Percentiles rank a stretch among this genome's conserved stretches.
phyloP scores from a whole-genome alignment of 2,113 vertebrate species.

The Neogobius melanostomus region DNA sequence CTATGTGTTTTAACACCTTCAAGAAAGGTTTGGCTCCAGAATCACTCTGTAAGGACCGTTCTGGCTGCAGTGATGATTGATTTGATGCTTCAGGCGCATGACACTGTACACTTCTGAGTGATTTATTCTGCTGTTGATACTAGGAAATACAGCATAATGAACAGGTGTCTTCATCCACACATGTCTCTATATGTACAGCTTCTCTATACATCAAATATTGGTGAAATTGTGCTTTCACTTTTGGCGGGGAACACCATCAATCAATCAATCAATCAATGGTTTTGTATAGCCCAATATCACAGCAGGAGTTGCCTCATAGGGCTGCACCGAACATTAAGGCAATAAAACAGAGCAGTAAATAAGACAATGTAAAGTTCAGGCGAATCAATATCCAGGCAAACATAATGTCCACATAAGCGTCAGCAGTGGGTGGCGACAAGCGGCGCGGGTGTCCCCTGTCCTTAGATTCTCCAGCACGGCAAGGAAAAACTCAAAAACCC shows the following conservation, averaged over 20 bases:
- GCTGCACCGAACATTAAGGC: no score
- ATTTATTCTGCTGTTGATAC: slow-evolving; percentile 39
- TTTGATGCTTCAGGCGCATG: slow-evolving; percentile 42
- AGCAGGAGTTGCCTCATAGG: no score
- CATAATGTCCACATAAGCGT: no score
- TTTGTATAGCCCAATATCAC: no score
- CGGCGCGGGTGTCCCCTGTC: no score
- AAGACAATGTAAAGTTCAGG: no score
- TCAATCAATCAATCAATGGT: no score
- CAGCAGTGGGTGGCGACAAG: no score
- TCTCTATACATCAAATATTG: not conserved
- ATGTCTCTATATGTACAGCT: slow-evolving; percentile 28
- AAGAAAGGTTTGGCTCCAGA: slow-evolving; percentile 51
- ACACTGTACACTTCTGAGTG: slow-evolving; percentile 38
- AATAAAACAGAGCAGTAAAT: no score
- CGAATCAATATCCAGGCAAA: no score
- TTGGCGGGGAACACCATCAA: slow-evolving; percentile 18
- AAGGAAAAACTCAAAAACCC: no score
- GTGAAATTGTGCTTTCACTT: slow-evolving; percentile 13
- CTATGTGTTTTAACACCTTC: slow-evolving; percentile 64
- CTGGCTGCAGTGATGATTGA: slow-evolving; percentile 26
- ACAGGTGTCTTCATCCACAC: slow-evolving; percentile 45
- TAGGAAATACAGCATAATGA: slow-evolving; percentile 39
- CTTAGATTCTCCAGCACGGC: no score
- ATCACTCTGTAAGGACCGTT: slow-evolving; percentile 31